Evolutionary conservation across 2,888 invertebrate species (phyloP).

Genomic region (Dilophus febrilis): DNA sequence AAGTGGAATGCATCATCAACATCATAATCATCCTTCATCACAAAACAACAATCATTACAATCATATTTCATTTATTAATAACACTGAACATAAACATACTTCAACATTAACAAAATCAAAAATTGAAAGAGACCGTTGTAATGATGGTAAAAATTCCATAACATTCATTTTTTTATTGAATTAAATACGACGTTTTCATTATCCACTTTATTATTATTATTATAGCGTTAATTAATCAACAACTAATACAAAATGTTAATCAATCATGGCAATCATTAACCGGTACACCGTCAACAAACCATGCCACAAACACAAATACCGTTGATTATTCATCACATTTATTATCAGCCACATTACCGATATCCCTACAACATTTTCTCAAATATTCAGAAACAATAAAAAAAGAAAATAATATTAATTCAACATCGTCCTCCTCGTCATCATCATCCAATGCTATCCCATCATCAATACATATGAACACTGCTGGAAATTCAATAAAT

Average conservation of each 20-base stretch:
- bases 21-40: slow-evolving; percentile 28
- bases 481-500: slow-evolving; percentile 15
- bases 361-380: slow-evolving; percentile 31
- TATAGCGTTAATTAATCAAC: slow-evolving; percentile 27
- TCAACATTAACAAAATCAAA: slow-evolving; percentile 28
- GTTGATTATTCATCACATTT: slow-evolving; percentile 32
- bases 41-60: slow-evolving; percentile 27
- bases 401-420: slow-evolving; percentile 19
- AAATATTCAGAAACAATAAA: slow-evolving; percentile 32
- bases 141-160: slow-evolving; percentile 25
- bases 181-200: too few species aligned
- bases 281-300: slow-evolving; percentile 45
- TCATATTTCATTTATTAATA: slow-evolving; percentile 28
- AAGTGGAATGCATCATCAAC: too few species aligned
- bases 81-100: slow-evolving; percentile 30
- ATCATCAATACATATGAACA: background rate
- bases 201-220: too few species aligned
- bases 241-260: slow-evolving; percentile 26
- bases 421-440: slow-evolving; percentile 22
- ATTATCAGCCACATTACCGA: slow-evolving; percentile 31
- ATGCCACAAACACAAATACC: slow-evolving; percentile 49
- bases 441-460: slow-evolving; percentile 7
- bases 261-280: slow-evolving; percentile 31
- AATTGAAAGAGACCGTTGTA: slow-evolving; percentile 31
- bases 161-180: background rate